A percentile compares a stretch with the other conserved stretches of the same genome.
Conservation (phyloP, 2,888 invertebrate species). For the Polietes domitor region DNA sequence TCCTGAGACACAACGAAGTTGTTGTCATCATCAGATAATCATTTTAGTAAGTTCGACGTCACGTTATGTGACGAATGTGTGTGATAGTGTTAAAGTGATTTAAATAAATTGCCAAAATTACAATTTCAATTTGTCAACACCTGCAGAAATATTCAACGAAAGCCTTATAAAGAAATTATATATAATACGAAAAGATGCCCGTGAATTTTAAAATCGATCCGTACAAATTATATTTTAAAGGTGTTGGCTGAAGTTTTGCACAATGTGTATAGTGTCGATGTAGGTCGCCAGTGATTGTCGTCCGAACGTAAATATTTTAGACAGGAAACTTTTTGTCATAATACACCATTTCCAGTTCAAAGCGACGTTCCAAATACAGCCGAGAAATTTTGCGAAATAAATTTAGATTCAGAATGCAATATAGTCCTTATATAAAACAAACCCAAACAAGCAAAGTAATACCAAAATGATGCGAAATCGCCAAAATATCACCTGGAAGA, state of each 20-base stretch:
- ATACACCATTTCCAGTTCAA: conserved; percentile 1
- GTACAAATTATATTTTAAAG: neutral
- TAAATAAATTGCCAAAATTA: too few species aligned
- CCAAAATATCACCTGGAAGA: too few species aligned
- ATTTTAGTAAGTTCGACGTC: conserved; percentile 52
- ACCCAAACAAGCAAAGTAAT: too few species aligned
- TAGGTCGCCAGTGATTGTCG: neutral
- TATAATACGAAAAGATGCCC: too few species aligned
- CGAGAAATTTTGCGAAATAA: too few species aligned
- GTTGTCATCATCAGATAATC: conserved; percentile 43
- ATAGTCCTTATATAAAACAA: too few species aligned
- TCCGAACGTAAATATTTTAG: neutral
- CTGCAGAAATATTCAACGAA: neutral
- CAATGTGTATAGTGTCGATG: neutral
- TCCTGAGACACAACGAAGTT: conserved; percentile 69
- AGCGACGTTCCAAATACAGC: too few species aligned
- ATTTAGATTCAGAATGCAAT: too few species aligned
- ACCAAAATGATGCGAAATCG: too few species aligned
- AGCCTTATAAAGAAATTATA: too few species aligned
- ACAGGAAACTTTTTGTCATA: neutral
- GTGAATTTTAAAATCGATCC: neutral
- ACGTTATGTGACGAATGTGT: neutral
- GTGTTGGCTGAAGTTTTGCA: neutral
- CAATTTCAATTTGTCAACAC: neutral
- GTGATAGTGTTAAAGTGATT: neutral